Conservation (phyloP, 2,797 vertebrate genomes). For the Acanthurus tractus region DNA sequence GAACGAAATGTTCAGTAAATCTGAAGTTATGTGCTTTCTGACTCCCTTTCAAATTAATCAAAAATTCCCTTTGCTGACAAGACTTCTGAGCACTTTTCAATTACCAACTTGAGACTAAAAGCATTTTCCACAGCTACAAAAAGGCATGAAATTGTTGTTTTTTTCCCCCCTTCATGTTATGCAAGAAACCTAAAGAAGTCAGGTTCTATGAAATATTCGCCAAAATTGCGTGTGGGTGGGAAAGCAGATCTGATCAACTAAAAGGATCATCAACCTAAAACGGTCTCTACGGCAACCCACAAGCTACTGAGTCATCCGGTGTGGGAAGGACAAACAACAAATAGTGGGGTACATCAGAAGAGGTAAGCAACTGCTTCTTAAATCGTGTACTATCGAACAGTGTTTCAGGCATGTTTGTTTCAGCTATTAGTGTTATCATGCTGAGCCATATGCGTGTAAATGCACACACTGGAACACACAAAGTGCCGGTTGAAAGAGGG, state of each 20-base stretch:
- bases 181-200: constrained; percentile 27
- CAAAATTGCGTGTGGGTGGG: constrained; percentile 30
- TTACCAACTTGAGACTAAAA: constrained; percentile 44
- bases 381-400: constrained; percentile 19
- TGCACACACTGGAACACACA: constrained; percentile 14
- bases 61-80: constrained; percentile 34
- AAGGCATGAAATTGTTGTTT: constrained; percentile 30
- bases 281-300: constrained; percentile 46
- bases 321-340: constrained; percentile 54
- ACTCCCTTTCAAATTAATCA: constrained; percentile 31
- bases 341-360: constrained; percentile 48
- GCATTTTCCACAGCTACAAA: constrained; percentile 25
- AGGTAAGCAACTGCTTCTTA: constrained; percentile 37
- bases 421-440: constrained; percentile 36
- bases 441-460: constrained; percentile 24
- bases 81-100: constrained; percentile 31
- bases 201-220: constrained; percentile 25
- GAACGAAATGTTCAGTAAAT: constrained; percentile 13
- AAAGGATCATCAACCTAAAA: constrained; percentile 57
- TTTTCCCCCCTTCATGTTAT: constrained; percentile 12
- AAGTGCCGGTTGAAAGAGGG: constrained; percentile 2
- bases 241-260: constrained; percentile 60
- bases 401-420: constrained; percentile 26
- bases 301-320: constrained; percentile 62
- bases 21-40: constrained; percentile 11